Evolutionary conservation across 2,888 invertebrate genomes (phyloP).

Genomic region (Pardosa pseudoannulata): DNA sequence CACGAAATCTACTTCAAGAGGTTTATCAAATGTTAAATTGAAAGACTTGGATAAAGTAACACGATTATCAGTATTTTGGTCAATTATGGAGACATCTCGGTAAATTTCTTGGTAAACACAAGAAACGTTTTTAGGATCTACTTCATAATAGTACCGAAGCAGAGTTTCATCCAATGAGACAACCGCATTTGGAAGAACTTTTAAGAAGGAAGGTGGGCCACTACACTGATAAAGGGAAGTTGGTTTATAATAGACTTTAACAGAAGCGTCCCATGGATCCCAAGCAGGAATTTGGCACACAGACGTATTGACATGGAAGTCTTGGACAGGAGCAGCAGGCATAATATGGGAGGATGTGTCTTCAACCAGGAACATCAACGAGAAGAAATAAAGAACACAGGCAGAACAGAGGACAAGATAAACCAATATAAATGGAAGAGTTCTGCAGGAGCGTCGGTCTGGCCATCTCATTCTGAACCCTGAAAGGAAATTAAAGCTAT

Average conservation of each 20-base stretch:
- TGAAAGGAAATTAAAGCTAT: conserved; percentile 34
- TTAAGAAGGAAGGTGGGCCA: conserved; percentile 45
- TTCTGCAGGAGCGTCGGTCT: conserved; percentile 13
- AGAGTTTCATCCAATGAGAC: conserved; percentile 48
- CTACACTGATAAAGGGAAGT: conserved; percentile 46
- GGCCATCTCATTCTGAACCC: conserved; percentile 29
- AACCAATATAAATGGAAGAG: conserved; percentile 32
- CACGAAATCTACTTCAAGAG: conserved; percentile 45
- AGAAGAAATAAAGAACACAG: conserved; percentile 32
- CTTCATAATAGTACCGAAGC: conserved; percentile 61
- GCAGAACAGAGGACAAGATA: conserved; percentile 31
- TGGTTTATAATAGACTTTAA: conserved; percentile 33
- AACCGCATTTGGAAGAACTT: conserved; percentile 33
- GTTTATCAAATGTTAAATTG: conserved; percentile 30
- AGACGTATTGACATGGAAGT: conserved; percentile 53
- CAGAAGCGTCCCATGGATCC: conserved; percentile 55
- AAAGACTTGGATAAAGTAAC: not conserved
- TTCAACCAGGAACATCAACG: conserved; percentile 21
- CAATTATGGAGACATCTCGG: not conserved
- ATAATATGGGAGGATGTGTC: conserved; percentile 21
- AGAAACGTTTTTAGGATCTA: conserved; percentile 31
- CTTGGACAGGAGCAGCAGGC: conserved; percentile 19
- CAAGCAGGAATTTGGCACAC: conserved; percentile 68
- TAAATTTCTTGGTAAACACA: conserved; percentile 48
- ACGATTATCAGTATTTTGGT: conserved; percentile 36